Evolutionary conservation across 2,888 invertebrate genomes (phyloP).

Genomic region (Periphyllus acericola): DNA sequence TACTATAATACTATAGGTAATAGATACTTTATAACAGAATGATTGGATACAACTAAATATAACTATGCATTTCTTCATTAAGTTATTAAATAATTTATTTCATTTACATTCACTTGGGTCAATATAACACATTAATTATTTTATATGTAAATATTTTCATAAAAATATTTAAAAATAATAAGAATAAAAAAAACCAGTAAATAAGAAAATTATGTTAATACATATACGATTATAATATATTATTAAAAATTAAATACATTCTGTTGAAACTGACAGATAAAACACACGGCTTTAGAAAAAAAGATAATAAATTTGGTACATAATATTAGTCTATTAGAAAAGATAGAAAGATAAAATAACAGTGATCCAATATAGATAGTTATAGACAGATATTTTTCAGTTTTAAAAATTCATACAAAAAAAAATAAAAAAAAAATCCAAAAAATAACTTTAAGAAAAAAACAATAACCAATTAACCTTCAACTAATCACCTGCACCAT

Average conservation of each 20-base stretch:
- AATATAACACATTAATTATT: constrained; percentile 4
- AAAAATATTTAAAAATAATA: constrained; percentile 29
- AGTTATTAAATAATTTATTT: background rate
- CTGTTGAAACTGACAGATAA: constrained; percentile 44
- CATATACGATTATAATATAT: constrained; percentile 55
- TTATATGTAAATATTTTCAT: constrained; percentile 27
- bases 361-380: constrained; percentile 26
- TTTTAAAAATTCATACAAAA: constrained; percentile 40
- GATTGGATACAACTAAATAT: background rate
- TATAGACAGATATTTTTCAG: constrained; percentile 16
- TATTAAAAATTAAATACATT: constrained; percentile 57
- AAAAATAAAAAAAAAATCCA: constrained; percentile 20
- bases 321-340: constrained; percentile 56
- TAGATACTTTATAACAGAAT: constrained; percentile 4
- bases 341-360: constrained; percentile 37
- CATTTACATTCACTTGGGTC: background rate
- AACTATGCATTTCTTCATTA: background rate
- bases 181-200: constrained; percentile 25
- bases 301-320: constrained; percentile 41
- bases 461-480: constrained; percentile 56
- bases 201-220: constrained; percentile 19
- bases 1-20: background rate
- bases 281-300: constrained; percentile 50
- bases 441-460: constrained; percentile 45
- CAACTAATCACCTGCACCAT: constrained; percentile 58